Percentiles rank a stretch among this genome's conserved stretches.
These are phyloP conservation scores for Amiota minor DNA, from an alignment of 2,888 invertebrate species.

Conservation along the genomic window DNA sequence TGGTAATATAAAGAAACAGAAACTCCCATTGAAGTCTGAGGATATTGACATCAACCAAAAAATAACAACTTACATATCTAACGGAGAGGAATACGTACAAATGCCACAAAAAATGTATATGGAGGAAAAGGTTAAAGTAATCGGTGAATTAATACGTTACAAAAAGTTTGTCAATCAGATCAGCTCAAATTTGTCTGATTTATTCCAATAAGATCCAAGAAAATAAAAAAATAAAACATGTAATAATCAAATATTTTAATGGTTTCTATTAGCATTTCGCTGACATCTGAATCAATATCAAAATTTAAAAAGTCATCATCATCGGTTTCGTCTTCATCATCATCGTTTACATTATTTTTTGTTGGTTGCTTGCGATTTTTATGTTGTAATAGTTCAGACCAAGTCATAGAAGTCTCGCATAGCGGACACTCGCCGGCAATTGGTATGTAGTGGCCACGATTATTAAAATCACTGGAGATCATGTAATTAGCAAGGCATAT, in stretches of 20 bases:
- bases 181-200: constrained; percentile 40
- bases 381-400: constrained; percentile 85
- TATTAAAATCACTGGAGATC: constrained; percentile 71
- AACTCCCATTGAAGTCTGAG: neutral
- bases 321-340: too few relatives aligned
- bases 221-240: too few relatives aligned
- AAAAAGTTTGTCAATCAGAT: constrained; percentile 54
- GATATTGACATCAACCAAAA: constrained; percentile 48
- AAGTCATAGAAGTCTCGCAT: constrained; percentile 80
- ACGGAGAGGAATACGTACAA: constrained; percentile 70
- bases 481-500: constrained; percentile 83
- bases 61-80: constrained; percentile 66
- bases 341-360: constrained; percentile 39
- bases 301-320: constrained; percentile 46
- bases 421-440: constrained; percentile 86
- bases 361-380: constrained; percentile 75
- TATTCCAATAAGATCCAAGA: too few relatives aligned
- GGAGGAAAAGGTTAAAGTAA: constrained; percentile 58
- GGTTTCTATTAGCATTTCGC: constrained; percentile 21
- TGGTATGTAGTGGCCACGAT: constrained; percentile 81
- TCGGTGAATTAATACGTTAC: constrained; percentile 54
- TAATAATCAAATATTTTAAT: constrained; percentile 28
- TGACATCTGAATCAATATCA: constrained; percentile 49
- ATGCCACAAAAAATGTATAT: constrained; percentile 69
- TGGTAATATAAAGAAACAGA: neutral